Base-by-base conservation (phyloP, 1,140 invertebrate species). In the Habropoda laboriosa region DNA sequence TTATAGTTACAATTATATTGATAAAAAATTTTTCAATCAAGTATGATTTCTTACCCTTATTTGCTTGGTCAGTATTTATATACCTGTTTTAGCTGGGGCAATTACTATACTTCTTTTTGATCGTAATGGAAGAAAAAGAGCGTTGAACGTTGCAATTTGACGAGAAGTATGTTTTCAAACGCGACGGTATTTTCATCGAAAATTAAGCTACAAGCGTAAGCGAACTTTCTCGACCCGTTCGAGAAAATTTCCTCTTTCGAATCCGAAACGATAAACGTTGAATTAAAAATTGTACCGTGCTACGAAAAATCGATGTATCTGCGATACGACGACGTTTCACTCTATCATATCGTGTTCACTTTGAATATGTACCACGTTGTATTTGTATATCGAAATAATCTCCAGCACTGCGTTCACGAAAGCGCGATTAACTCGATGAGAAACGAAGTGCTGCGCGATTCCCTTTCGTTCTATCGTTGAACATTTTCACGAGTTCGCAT, bases 401-500 rank as follows among this genome's bases (percentile, higher is more conserved):
- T 40, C 72, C 18, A 53, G 18, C 24, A n/a, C 32, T 13, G 24
- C 4, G 18, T 66, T 75, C 42, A 32, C 24, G 16, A 24, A 38
- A 61, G 16, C 32, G 18, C 32, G 38, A 13, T n/a, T 38, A n/a
- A 55, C 18, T 16, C 21, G 6, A 38, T 21, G 0, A 21, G 18
- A 1, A 47, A 42, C 42, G 8, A 42, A 57, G 1, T 71, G 16
- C 2, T n/a, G 24, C n/a, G 16, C 21, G 30, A 57, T 10, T 35
- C 40, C 3, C 24, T 27, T 58, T n/a, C n/a, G 18, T 42, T 73
- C 35, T 55, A 53, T 27, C 53, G 47, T 72, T 72, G 27, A 49
- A 72, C 30, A 21, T 18, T 42, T 66, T 42, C 24, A 2, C 40
- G 35, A 21, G 3, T 32, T 55, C 27, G 27, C 10, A 24, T 40